These are phyloP conservation scores for Gobionotothen gibberifrons DNA, from an alignment of 2,797 vertebrate genomes.

Conservation along the genomic window DNA sequence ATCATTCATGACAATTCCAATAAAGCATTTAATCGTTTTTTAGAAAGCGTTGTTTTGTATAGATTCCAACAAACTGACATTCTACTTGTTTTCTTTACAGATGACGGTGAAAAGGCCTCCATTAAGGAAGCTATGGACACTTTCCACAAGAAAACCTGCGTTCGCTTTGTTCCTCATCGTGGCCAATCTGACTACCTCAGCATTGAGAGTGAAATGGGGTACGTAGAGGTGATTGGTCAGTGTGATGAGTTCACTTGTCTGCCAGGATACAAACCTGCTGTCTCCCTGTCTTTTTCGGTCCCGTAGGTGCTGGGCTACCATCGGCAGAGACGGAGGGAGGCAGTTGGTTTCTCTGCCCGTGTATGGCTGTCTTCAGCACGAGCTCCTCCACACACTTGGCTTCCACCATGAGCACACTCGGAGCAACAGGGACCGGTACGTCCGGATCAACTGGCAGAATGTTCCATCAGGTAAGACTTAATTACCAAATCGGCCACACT, in stretches of 20 bases:
- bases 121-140: conserved; percentile 35
- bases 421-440: conserved; percentile 73
- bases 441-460: conserved; percentile 49
- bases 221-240: neutral
- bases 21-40: too few species aligned
- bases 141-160: conserved; percentile 44
- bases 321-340: conserved; percentile 74
- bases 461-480: conserved; percentile 16
- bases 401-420: conserved; percentile 76
- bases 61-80: too few species aligned
- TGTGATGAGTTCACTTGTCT: too few species aligned
- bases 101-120: neutral
- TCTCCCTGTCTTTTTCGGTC: neutral
- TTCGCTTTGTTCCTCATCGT: conserved; percentile 28
- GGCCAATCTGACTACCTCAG: conserved; percentile 38
- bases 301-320: conserved; percentile 70
- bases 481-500: neutral
- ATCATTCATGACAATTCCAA: neutral
- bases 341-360: conserved; percentile 77
- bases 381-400: conserved; percentile 76
- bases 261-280: neutral
- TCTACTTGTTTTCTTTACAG: too few species aligned
- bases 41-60: too few species aligned
- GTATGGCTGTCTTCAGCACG: conserved; percentile 75
- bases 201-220: conserved; percentile 41